Conservation (phyloP, 2,113 vertebrate genomes). For the Neodontobutis hainanensis region DNA sequence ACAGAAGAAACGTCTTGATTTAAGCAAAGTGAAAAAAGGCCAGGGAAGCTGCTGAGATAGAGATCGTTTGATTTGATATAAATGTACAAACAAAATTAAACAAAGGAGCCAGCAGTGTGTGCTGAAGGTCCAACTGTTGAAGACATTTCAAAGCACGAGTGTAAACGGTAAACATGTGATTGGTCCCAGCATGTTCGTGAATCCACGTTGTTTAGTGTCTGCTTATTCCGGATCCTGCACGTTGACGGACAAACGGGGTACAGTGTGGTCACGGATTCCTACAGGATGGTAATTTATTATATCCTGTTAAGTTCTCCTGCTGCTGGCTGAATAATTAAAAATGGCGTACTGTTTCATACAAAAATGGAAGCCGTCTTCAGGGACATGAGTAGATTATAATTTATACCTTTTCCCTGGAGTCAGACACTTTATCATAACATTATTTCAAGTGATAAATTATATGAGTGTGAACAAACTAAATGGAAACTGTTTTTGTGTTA, state of each 20-base stretch:
- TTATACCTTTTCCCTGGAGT: no score
- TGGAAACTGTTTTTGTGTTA: background rate
- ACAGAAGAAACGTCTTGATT: slow-evolving; percentile 41
- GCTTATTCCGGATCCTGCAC: slow-evolving; percentile 29
- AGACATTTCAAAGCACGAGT: slow-evolving; percentile 9
- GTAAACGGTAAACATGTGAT: background rate
- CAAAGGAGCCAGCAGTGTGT: background rate
- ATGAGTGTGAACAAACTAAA: no score
- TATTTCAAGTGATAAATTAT: no score
- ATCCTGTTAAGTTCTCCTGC: slow-evolving; percentile 47
- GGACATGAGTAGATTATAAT: no score
- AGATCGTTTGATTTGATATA: slow-evolving; percentile 53
- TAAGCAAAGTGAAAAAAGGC: slow-evolving; percentile 50
- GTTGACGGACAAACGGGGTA: slow-evolving; percentile 25
- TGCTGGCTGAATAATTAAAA: slow-evolving; percentile 61
- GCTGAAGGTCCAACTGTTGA: slow-evolving; percentile 10
- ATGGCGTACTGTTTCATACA: background rate
- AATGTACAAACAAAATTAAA: slow-evolving; percentile 50
- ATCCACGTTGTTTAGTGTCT: slow-evolving; percentile 21
- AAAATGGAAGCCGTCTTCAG: no score
- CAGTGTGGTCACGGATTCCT: slow-evolving; percentile 15
- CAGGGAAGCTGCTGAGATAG: slow-evolving; percentile 26
- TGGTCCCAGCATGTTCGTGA: slow-evolving; percentile 7
- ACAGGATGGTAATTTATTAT: slow-evolving; percentile 57
- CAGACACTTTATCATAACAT: no score